Evolutionary conservation across 2,113 vertebrate species (phyloP).

Genomic region (Bucco capensis): DNA sequence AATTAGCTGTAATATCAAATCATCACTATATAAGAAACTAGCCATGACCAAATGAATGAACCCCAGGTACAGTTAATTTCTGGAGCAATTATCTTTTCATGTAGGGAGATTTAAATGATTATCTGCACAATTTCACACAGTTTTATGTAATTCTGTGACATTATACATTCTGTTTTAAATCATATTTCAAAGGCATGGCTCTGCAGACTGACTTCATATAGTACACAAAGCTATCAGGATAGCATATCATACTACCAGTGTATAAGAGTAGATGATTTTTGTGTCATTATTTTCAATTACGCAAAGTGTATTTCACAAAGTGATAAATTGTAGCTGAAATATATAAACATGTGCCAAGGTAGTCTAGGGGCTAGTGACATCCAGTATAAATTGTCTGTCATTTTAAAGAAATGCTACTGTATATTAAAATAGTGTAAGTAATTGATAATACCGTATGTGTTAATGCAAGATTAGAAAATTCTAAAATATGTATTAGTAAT

Average conservation of each 20-base stretch:
- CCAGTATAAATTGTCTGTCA: not conserved
- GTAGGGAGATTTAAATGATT: conserved; percentile 99
- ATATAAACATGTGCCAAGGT: not conserved
- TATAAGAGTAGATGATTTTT: conserved; percentile 35
- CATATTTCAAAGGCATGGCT: conserved; percentile 82
- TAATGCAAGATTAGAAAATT: conserved; percentile 18
- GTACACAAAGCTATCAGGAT: conserved; percentile 45
- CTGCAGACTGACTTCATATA: conserved; percentile 64
- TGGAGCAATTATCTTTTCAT: conserved; percentile 99
- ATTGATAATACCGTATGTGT: not conserved
- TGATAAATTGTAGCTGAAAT: conserved; percentile 25
- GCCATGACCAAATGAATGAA: conserved; percentile 99
- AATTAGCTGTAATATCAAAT: conserved; percentile 99
- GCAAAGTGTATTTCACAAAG: conserved; percentile 42
- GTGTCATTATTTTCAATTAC: conserved; percentile 66
- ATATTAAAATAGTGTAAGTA: conserved; percentile 9
- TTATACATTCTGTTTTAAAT: conserved; percentile 89
- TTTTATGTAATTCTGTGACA: conserved; percentile 88
- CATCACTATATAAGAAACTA: conserved; percentile 97
- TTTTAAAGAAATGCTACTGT: conserved; percentile 28
- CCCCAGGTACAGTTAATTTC: conserved; percentile 99
- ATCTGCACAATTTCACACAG: conserved; percentile 99
- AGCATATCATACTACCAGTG: conserved; percentile 2
- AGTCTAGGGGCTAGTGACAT: not conserved
- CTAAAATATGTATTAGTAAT: not conserved